A percentile compares a stretch with the other conserved stretches of the same genome.
These are phyloP conservation scores for Ylistrum balloti DNA, from an alignment of 1,140 invertebrate species.

Conservation along the genomic window DNA sequence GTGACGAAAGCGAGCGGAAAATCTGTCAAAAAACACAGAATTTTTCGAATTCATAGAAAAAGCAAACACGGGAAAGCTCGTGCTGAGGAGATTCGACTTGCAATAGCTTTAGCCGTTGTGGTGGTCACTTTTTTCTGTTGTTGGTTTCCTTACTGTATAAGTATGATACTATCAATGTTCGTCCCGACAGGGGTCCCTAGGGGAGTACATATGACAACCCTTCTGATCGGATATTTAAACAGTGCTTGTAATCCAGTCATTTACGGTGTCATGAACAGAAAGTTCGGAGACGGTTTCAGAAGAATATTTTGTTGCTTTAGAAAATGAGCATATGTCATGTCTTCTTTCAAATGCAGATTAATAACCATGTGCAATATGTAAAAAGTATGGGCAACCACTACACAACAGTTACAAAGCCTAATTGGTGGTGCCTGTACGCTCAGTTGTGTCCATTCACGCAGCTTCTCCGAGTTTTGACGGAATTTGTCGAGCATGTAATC, in stretches of 20 bases:
- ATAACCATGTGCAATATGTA: no score
- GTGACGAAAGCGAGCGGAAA: background rate
- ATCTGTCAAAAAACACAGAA: background rate
- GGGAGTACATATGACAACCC: conserved; percentile 65
- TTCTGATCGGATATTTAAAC: conserved; percentile 74
- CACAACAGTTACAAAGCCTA: no score
- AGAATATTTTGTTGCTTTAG: conserved; percentile 51
- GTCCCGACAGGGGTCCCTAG: conserved; percentile 47
- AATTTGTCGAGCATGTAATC: no score
- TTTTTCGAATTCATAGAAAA: conserved; percentile 11
- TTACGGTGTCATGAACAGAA: conserved; percentile 73
- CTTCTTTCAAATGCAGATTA: no score
- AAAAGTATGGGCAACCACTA: no score
- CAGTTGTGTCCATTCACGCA: no score
- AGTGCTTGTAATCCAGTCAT: conserved; percentile 74
- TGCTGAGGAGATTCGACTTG: conserved; percentile 70
- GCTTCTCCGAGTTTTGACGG: no score
- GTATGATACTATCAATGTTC: conserved; percentile 73
- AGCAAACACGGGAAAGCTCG: conserved; percentile 50
- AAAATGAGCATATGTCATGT: no score
- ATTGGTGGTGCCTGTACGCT: no score
- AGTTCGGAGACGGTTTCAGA: conserved; percentile 67
- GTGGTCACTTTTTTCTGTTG: conserved; percentile 70
- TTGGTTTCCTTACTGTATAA: conserved; percentile 77
- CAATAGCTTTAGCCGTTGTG: conserved; percentile 66